Conservation (phyloP, 2,113 vertebrate genomes). For the Ranitomeya imitator region DNA sequence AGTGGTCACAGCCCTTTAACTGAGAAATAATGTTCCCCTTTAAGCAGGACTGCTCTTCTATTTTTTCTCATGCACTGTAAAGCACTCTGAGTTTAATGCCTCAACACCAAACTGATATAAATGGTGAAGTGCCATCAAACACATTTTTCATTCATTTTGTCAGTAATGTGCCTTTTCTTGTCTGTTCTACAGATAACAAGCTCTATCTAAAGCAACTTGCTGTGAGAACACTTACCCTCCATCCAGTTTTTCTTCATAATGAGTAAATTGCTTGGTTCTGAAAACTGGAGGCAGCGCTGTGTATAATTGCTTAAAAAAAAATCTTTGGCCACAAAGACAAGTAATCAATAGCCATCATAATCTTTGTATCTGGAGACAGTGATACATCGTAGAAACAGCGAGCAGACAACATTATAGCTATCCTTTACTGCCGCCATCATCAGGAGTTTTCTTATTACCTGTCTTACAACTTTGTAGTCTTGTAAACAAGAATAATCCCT, state of each 20-base stretch:
- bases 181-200: slow-evolving; percentile 41
- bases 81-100: slow-evolving; percentile 5
- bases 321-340: slow-evolving; percentile 33
- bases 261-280: slow-evolving; percentile 38
- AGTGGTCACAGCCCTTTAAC: background rate
- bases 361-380: slow-evolving; percentile 26
- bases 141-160: slow-evolving; percentile 47
- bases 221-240: slow-evolving; percentile 44
- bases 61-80: background rate
- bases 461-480: slow-evolving; percentile 10
- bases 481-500: background rate
- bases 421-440: slow-evolving; percentile 20
- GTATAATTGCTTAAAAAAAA: slow-evolving; percentile 40
- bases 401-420: slow-evolving; percentile 6
- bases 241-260: slow-evolving; percentile 24
- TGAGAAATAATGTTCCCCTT: background rate
- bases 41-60: background rate
- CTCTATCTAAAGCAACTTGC: slow-evolving; percentile 31
- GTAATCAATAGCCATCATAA: slow-evolving; percentile 52
- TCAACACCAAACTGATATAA: slow-evolving; percentile 23
- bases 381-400: slow-evolving; percentile 18
- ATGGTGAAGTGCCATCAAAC: slow-evolving; percentile 36
- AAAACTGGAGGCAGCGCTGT: slow-evolving; percentile 22
- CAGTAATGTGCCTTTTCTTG: slow-evolving; percentile 33
- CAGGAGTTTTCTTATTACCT: slow-evolving; percentile 13